These are phyloP conservation scores for Sebastes flavidus DNA, from an alignment of 2,797 vertebrate genomes.

Conservation along the genomic window DNA sequence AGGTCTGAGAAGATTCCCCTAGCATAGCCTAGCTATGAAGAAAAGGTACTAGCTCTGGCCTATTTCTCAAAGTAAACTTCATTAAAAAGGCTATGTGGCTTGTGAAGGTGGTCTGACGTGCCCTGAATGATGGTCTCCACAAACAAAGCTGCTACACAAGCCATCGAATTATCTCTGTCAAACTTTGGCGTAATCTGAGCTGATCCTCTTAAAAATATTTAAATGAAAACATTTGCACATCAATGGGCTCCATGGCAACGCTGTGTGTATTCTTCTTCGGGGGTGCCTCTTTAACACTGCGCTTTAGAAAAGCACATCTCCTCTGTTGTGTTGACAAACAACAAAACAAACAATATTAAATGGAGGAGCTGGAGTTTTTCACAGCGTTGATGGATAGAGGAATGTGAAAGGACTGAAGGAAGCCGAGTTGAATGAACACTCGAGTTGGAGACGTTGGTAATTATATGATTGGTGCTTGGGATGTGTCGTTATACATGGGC, in stretches of 20 bases:
- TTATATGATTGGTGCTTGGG: conserved; percentile 73
- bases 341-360: conserved; percentile 88
- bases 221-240: conserved; percentile 89
- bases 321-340: conserved; percentile 87
- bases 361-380: conserved; percentile 80
- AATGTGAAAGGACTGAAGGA: conserved; percentile 67
- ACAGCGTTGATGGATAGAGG: conserved; percentile 80
- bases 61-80: conserved; percentile 84
- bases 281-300: conserved; percentile 85
- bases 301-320: conserved; percentile 87
- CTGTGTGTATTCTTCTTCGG: conserved; percentile 85
- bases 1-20: conserved; percentile 31
- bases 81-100: conserved; percentile 82
- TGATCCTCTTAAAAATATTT: conserved; percentile 91
- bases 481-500: conserved; percentile 66
- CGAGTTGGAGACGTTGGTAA: conserved; percentile 68
- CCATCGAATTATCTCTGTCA: conserved; percentile 89
- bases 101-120: conserved; percentile 85
- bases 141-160: conserved; percentile 89
- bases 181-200: conserved; percentile 90
- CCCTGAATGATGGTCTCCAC: conserved; percentile 84
- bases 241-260: conserved; percentile 86
- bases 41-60: conserved; percentile 60
- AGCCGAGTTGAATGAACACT: conserved; percentile 71
- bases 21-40: conserved; percentile 30